Evolutionary conservation across 2,888 invertebrate species (phyloP).

Genomic region (Eupithecia tripunctaria): DNA sequence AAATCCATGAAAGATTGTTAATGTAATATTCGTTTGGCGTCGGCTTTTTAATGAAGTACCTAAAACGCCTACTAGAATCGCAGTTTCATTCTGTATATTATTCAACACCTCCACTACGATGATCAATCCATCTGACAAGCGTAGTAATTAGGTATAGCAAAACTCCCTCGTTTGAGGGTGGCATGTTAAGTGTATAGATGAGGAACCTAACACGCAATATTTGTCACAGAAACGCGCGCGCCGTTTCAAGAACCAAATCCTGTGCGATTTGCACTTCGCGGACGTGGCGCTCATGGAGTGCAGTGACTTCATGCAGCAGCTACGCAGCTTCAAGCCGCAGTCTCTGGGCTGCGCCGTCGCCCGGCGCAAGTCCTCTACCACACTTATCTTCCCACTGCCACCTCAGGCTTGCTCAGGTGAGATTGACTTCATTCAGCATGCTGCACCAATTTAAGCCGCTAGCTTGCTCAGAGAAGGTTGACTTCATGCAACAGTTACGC

Average conservation of each 20-base stretch:
- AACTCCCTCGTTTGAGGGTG: no score
- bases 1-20: background rate
- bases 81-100: no score
- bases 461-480: constrained; percentile 96
- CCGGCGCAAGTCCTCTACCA: constrained; percentile 95
- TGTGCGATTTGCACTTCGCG: constrained; percentile 98
- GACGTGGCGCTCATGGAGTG: constrained; percentile 99
- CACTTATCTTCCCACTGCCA: constrained; percentile 96
- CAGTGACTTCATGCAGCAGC: constrained; percentile 98
- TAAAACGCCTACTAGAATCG: no score
- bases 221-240: constrained; percentile 84
- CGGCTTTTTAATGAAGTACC: no score
- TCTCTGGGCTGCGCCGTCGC: constrained; percentile 97
- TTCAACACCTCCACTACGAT: no score
- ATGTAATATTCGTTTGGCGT: no score
- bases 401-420: constrained; percentile 97
- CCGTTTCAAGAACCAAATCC: constrained; percentile 93
- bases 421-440: constrained; percentile 88
- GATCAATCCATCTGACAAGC: no score
- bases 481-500: constrained; percentile 94
- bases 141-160: no score
- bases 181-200: no score
- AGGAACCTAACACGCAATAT: background rate
- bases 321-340: constrained; percentile 97
- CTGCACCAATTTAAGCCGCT: constrained; percentile 96